Evolutionary conservation across 1,140 invertebrate genomes (phyloP).

Genomic region (Drosophila ironensis): DNA sequence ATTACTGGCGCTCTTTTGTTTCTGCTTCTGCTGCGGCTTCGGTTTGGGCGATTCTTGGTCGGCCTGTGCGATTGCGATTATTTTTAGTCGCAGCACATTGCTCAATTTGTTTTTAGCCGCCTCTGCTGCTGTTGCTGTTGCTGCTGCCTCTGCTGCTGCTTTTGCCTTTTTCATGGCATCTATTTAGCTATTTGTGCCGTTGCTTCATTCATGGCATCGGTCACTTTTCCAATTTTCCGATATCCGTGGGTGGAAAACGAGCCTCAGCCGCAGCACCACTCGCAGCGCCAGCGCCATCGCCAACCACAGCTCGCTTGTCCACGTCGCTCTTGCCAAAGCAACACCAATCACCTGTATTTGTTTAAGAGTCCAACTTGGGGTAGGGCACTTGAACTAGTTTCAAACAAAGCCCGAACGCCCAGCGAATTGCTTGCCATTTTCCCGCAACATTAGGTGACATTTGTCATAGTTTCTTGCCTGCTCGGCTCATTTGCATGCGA

Average conservation of each 20-base stretch:
- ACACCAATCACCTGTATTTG: slow-evolving; percentile 60
- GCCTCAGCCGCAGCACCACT: neutral
- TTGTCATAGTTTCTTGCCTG: slow-evolving; percentile 26
- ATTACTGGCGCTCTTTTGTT: slow-evolving; percentile 11
- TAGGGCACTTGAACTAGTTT: slow-evolving; percentile 77
- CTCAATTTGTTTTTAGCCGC: slow-evolving; percentile 36
- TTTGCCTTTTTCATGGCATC: too few species aligned
- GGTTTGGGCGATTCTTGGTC: slow-evolving; percentile 52
- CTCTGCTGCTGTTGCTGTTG: neutral
- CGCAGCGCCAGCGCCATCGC: too few species aligned
- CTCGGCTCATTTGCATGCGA: slow-evolving; percentile 7
- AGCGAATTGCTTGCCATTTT: slow-evolving; percentile 21
- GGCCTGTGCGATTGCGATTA: slow-evolving; percentile 24
- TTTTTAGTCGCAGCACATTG: slow-evolving; percentile 58
- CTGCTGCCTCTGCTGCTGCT: too few species aligned
- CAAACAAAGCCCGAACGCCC: slow-evolving; percentile 19
- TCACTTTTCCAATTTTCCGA: slow-evolving; percentile 38
- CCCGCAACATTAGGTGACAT: slow-evolving; percentile 17
- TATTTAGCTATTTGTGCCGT: slow-evolving; percentile 29
- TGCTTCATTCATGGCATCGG: slow-evolving; percentile 43
- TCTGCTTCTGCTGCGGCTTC: slow-evolving; percentile 10
- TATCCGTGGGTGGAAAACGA: slow-evolving; percentile 36
- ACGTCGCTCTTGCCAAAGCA: slow-evolving; percentile 23
- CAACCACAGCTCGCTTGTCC: too few species aligned
- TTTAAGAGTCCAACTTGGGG: slow-evolving; percentile 62